Percentiles rank a stretch among this genome's conserved stretches.
Conservation (phyloP, 53 echinoderm and acorn worm species). For the Arbacia lixula region DNA sequence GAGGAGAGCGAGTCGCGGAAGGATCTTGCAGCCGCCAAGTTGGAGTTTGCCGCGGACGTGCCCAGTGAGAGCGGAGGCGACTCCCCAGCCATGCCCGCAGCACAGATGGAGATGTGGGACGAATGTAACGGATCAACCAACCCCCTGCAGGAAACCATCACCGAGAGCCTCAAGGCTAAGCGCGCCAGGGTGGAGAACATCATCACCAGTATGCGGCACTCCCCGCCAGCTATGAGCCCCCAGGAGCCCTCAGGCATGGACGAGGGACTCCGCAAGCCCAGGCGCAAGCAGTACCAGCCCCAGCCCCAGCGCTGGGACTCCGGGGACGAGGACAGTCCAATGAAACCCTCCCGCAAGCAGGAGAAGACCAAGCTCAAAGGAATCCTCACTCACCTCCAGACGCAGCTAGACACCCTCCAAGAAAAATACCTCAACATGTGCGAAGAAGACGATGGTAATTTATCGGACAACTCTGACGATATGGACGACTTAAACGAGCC, state of each 20-base stretch:
- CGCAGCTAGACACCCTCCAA: constrained; percentile 87
- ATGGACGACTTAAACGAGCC: constrained; percentile 92
- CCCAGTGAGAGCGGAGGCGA: constrained; percentile 32
- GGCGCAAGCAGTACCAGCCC: constrained; percentile 88
- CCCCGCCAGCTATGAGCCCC: constrained; percentile 57
- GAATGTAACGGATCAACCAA: constrained; percentile 66
- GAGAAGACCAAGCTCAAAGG: constrained; percentile 79
- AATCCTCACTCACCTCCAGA: constrained; percentile 84
- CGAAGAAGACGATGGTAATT: constrained; percentile 80
- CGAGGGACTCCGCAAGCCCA: constrained; percentile 62
- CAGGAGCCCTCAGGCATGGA: constrained; percentile 57
- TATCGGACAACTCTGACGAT: constrained; percentile 80
- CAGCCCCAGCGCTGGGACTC: constrained; percentile 73
- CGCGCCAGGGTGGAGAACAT: constrained; percentile 97
- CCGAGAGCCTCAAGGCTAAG: constrained; percentile 86
- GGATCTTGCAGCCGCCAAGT: neutral
- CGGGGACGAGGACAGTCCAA: constrained; percentile 45
- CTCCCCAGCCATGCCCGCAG: constrained; percentile 52
- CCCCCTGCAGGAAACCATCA: constrained; percentile 52
- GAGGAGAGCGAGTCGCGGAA: neutral
- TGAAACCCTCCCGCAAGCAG: constrained; percentile 51
- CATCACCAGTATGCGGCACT: constrained; percentile 93
- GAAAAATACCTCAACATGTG: constrained; percentile 94
- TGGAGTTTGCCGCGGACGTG: constrained; percentile 36
- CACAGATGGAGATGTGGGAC: constrained; percentile 51